Percentiles rank a stretch among this genome's conserved stretches.
Evolutionary conservation across 1,140 invertebrate genomes (phyloP).

Genomic region (Saxidomus purpurata): DNA sequence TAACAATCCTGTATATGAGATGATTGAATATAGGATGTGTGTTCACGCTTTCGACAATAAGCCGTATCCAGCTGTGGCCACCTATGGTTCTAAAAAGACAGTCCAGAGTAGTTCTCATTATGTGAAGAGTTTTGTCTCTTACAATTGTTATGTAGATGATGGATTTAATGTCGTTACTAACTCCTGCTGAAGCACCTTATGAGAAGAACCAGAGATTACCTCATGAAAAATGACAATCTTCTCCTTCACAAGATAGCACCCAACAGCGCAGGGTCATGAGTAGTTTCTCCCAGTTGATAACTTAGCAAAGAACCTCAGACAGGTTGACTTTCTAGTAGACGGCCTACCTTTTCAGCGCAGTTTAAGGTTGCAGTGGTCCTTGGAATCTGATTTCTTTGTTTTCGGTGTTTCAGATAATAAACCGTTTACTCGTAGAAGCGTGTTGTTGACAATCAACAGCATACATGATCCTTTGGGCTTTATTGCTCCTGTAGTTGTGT

Average conservation of each 20-base stretch:
- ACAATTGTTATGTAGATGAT: constrained; percentile 69
- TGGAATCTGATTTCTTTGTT: constrained; percentile 23
- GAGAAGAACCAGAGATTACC: constrained; percentile 20
- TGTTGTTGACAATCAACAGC: constrained; percentile 27
- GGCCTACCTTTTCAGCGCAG: neutral
- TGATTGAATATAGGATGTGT: constrained; percentile 61
- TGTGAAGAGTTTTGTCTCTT: constrained; percentile 37
- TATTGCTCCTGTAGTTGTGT: neutral
- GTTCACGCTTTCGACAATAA: constrained; percentile 38
- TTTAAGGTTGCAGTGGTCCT: constrained; percentile 7
- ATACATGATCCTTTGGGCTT: constrained; percentile 43
- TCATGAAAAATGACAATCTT: constrained; percentile 23
- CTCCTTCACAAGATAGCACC: constrained; percentile 58
- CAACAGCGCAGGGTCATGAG: constrained; percentile 26
- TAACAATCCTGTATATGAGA: constrained; percentile 11
- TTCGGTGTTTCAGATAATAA: no score
- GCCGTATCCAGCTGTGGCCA: constrained; percentile 56
- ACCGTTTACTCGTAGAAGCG: neutral
- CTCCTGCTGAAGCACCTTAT: constrained; percentile 43
- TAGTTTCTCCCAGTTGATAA: constrained; percentile 45
- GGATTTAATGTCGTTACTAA: constrained; percentile 38
- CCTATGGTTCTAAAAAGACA: constrained; percentile 22
- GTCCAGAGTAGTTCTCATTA: constrained; percentile 10
- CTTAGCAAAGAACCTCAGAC: neutral
- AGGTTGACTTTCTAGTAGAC: neutral